These are phyloP conservation scores for Tinamus major DNA, from an alignment of 2,797 vertebrate species.

Conservation along the genomic window DNA sequence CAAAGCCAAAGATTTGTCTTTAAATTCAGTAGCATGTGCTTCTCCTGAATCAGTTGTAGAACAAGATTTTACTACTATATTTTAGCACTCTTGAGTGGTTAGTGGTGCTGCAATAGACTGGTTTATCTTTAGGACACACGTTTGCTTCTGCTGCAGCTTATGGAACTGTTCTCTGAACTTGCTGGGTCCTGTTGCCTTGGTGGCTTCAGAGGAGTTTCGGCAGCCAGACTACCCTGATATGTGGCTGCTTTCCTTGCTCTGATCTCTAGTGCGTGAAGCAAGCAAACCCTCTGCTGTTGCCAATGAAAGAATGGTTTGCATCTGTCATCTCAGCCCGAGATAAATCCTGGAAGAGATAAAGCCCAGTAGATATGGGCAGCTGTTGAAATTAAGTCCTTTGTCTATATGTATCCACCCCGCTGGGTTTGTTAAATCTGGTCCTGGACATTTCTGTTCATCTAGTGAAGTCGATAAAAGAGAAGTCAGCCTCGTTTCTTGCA, in stretches of 20 bases:
- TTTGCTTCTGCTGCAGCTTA: background rate
- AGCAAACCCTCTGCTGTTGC: background rate
- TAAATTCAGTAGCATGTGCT: background rate
- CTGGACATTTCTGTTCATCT: background rate
- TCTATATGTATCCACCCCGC: background rate
- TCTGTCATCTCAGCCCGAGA: background rate
- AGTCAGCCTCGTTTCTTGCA: slow-evolving; percentile 2
- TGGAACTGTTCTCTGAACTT: background rate
- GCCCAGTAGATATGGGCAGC: background rate
- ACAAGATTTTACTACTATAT: background rate
- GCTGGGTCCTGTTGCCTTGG: background rate
- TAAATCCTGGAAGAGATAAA: slow-evolving; percentile 2
- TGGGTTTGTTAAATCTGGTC: background rate
- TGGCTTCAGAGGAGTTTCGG: background rate
- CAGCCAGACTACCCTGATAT: background rate
- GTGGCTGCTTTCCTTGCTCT: accelerated
- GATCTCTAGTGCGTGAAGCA: background rate
- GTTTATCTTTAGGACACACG: background rate
- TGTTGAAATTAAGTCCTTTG: slow-evolving; percentile 8
- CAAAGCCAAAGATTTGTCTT: background rate
- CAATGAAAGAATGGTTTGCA: background rate
- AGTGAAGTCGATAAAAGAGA: background rate
- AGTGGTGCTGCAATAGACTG: background rate
- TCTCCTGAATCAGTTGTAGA: background rate
- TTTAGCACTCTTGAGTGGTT: background rate